A percentile compares a stretch with the other conserved stretches of the same genome.
Evolutionary conservation across 2,888 invertebrate species (phyloP).

Genomic region (Eurytoma californica): DNA sequence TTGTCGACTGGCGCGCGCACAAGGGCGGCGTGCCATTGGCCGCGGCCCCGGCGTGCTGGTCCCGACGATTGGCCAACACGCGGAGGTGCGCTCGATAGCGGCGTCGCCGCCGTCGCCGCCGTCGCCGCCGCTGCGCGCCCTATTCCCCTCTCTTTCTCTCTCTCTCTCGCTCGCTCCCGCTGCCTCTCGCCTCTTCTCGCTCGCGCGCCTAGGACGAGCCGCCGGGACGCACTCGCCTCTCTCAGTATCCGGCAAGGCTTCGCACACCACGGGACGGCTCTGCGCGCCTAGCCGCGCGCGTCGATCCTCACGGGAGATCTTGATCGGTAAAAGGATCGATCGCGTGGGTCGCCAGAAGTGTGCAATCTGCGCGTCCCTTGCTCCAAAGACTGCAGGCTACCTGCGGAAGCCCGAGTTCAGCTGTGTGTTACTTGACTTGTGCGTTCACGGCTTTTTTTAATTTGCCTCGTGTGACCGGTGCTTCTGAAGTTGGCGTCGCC

Average conservation of each 20-base stretch:
- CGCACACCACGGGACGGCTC: slow-evolving; percentile 66
- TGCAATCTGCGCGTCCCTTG: not conserved
- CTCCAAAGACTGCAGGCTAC: not conserved
- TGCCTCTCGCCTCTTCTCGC: slow-evolving; percentile 41
- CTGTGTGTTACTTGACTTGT: too few relatives aligned
- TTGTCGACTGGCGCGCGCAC: slow-evolving; percentile 38
- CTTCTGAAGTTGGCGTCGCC: too few relatives aligned
- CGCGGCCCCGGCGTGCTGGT: slow-evolving; percentile 61
- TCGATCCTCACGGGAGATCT: not conserved
- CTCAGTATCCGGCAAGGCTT: slow-evolving; percentile 74
- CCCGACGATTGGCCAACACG: slow-evolving; percentile 65
- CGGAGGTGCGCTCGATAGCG: slow-evolving; percentile 72
- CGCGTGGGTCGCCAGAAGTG: too few relatives aligned
- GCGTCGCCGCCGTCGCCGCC: slow-evolving; percentile 52
- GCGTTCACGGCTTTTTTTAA: too few relatives aligned
- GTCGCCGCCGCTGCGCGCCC: slow-evolving; percentile 19
- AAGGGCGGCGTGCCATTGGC: slow-evolving; percentile 61
- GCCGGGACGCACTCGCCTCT: slow-evolving; percentile 56
- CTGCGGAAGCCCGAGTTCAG: too few relatives aligned
- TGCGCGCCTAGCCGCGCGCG: not conserved
- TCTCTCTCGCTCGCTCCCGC: slow-evolving; percentile 1
- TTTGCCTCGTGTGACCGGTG: too few relatives aligned
- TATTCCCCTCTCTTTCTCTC: slow-evolving; percentile 28
- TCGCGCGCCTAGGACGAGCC: slow-evolving; percentile 44
- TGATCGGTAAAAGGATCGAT: not conserved